Evolutionary conservation across 2,888 invertebrate genomes (phyloP).

Genomic region (Drosophila vallismaia): DNA sequence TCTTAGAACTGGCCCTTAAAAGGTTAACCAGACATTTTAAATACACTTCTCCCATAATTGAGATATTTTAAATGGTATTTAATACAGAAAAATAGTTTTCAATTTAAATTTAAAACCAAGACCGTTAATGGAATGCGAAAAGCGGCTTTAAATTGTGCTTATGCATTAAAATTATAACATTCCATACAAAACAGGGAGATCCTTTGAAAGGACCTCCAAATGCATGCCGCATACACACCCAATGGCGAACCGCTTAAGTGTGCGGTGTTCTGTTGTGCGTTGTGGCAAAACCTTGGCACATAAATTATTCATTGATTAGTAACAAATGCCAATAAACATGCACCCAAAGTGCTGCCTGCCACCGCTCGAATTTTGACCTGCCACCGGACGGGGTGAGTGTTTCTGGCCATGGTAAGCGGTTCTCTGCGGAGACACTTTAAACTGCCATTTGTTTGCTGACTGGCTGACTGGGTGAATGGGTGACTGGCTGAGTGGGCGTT

Average conservation of each 20-base stretch:
- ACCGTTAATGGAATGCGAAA: not conserved
- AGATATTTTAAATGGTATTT: not conserved
- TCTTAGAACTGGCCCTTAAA: not conserved
- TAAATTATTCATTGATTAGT: slow-evolving; percentile 82
- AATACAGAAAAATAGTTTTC: not conserved
- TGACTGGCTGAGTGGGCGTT: not conserved
- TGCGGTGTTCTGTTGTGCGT: slow-evolving; percentile 23
- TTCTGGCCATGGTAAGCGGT: slow-evolving; percentile 7
- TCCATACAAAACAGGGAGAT: not conserved
- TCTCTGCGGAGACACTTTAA: slow-evolving; percentile 55
- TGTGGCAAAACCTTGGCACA: slow-evolving; percentile 67
- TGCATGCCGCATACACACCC: slow-evolving; percentile 15
- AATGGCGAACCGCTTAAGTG: slow-evolving; percentile 8
- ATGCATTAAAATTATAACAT: not conserved
- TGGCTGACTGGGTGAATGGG: not conserved
- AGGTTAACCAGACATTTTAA: not conserved
- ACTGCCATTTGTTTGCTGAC: slow-evolving; percentile 69
- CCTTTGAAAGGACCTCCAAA: slow-evolving; percentile 16
- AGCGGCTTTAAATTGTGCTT: not conserved
- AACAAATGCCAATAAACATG: slow-evolving; percentile 79
- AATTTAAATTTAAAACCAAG: not conserved
- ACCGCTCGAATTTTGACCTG: not conserved
- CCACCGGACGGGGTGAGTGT: slow-evolving; percentile 1
- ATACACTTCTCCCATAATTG: not conserved
- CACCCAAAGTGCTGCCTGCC: slow-evolving; percentile 63